Evolutionary conservation across 2,888 invertebrate genomes (phyloP), one percentile per base, ranked within the genome.

Genomic region (Lissonota sp.): DNA sequence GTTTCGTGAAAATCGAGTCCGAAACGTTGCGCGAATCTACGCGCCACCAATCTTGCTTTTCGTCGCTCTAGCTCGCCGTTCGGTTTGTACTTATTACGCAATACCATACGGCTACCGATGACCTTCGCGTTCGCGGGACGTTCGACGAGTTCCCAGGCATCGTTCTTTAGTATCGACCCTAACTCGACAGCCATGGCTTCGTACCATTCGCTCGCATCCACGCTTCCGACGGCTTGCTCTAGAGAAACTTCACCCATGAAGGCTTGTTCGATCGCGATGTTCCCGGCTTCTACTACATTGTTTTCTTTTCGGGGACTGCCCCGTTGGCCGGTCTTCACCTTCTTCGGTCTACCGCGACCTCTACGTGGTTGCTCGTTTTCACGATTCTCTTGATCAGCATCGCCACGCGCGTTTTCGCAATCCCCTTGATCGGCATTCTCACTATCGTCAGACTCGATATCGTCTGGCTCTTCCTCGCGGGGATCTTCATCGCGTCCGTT

Each of bases 1-100:
- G 83, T 86, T 6, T 85, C 79, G 14, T 67, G 7, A 26, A 84
- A 86, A 40, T 86, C 80, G 12, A 75, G 66, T 2, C 85, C 83
- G 3, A 62, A 74, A 8, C 80, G 77, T 16, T 84, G 78, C 1
- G 81, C 37, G 39, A 80, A 86, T 6, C 82, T 84, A 16, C 69
- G 64, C 4, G 83, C 84, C 2, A 84, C 85, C 2, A 84, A 10
- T 60, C 85, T 53, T 1, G 83, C 83, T 42, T 85, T 85, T 16
- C 79, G 64, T 58, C 70, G 57, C 0, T 82, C 77, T 4, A 86
- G 7, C 6, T 64, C 40, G 46, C 83, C 82, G 53, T 80, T 49
- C 0, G 82, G 39, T 6, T 46, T 39, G 26, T 73, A 75, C 55
- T 85, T 84, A 37, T 84, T 84, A 62, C 76, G 10, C 1, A 84